A percentile compares a stretch with the other conserved stretches of the same genome.
Evolutionary conservation across 2,797 vertebrate species (phyloP).

Genomic region (Centroberyx gerrardi): DNA sequence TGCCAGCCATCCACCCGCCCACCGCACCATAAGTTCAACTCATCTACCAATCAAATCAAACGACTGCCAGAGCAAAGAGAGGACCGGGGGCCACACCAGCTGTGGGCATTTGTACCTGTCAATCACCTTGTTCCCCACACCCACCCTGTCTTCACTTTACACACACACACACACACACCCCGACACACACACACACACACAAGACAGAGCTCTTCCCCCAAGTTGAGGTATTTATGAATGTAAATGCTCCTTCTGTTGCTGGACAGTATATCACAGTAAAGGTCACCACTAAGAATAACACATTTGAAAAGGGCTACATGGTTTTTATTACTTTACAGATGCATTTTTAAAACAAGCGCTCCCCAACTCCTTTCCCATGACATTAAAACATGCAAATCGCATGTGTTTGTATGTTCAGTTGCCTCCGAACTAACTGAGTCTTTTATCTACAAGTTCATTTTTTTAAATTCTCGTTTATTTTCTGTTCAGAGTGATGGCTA

Average conservation of each 20-base stretch:
- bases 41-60: constrained; percentile 81
- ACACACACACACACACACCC: constrained; percentile 13
- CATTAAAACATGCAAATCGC: background rate
- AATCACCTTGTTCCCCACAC: constrained; percentile 64
- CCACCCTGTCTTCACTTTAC: constrained; percentile 14
- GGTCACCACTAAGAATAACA: constrained; percentile 55
- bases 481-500: background rate
- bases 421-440: background rate
- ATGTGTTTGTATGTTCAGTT: background rate
- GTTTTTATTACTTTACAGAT: constrained; percentile 6
- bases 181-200: constrained; percentile 8
- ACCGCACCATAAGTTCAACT: constrained; percentile 68
- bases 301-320: background rate
- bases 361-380: background rate
- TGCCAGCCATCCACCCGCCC: constrained; percentile 75
- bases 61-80: constrained; percentile 43
- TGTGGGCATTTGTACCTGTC: constrained; percentile 83
- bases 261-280: constrained; percentile 38
- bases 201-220: constrained; percentile 4
- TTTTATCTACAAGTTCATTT: background rate
- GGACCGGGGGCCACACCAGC: constrained; percentile 65
- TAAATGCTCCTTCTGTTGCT: constrained; percentile 27
- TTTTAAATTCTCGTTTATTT: background rate
- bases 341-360: constrained; percentile 8
- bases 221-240: constrained; percentile 42